Percentiles rank a stretch among this genome's conserved stretches.
Evolutionary conservation across 2,888 invertebrate genomes (phyloP).

Genomic region (Marronus borbonicus): DNA sequence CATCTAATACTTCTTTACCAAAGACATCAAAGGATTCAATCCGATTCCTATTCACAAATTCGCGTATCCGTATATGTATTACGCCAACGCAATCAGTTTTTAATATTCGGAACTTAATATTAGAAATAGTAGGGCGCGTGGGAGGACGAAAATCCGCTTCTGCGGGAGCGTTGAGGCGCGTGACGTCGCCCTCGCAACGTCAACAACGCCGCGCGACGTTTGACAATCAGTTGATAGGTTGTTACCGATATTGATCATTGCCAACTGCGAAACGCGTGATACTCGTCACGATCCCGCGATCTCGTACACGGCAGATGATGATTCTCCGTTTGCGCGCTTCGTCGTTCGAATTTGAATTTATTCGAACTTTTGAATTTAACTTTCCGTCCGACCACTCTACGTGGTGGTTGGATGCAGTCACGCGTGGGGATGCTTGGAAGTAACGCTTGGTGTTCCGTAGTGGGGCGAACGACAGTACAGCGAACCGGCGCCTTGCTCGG

Average conservation of each 20-base stretch:
- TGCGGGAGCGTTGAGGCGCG: not conserved
- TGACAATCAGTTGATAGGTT: slow-evolving; percentile 32
- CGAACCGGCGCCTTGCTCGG: slow-evolving; percentile 68
- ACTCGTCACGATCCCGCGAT: slow-evolving; percentile 18
- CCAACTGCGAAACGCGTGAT: slow-evolving; percentile 47
- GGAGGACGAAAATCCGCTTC: not conserved
- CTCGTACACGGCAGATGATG: not conserved
- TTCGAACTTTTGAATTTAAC: slow-evolving; percentile 28
- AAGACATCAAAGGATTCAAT: too few species aligned
- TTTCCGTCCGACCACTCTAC: slow-evolving; percentile 2
- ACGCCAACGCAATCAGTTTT: too few species aligned
- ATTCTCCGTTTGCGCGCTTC: not conserved
- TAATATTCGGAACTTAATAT: not conserved
- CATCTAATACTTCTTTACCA: too few species aligned
- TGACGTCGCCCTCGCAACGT: slow-evolving; percentile 29
- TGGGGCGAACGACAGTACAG: slow-evolving; percentile 64
- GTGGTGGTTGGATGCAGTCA: slow-evolving; percentile 1
- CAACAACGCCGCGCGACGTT: slow-evolving; percentile 2
- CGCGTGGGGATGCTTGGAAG: slow-evolving; percentile 68
- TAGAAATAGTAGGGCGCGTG: not conserved
- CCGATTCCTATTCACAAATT: too few species aligned
- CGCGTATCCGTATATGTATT: too few species aligned
- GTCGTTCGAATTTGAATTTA: not conserved
- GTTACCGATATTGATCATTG: slow-evolving; percentile 33
- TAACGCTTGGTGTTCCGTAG: slow-evolving; percentile 59